These are phyloP conservation scores for Melinopterus prodromus DNA, from an alignment of 2,888 invertebrate species.

Conservation along the genomic window DNA sequence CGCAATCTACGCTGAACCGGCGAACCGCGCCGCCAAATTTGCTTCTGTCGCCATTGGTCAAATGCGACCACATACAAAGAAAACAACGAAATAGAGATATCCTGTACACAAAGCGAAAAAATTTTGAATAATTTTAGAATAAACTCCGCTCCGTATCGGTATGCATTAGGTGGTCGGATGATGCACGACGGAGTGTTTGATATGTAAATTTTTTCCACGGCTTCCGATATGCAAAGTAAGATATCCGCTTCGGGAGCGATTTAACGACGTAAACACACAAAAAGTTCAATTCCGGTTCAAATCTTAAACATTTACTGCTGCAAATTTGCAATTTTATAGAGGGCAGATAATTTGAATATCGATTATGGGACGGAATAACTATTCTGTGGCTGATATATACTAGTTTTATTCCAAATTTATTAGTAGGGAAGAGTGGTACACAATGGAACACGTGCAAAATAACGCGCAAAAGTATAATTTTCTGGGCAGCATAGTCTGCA, in stretches of 20 bases:
- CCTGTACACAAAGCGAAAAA: not conserved
- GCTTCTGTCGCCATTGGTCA: not conserved
- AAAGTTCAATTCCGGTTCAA: slow-evolving; percentile 4
- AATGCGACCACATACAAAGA: too few relatives aligned
- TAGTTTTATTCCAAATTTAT: too few relatives aligned
- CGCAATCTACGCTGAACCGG: not conserved
- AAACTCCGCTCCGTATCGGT: not conserved
- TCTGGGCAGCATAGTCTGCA: too few relatives aligned
- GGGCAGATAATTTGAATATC: not conserved
- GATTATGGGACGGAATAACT: not conserved
- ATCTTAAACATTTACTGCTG: slow-evolving; percentile 4
- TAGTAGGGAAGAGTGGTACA: too few relatives aligned
- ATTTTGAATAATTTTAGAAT: not conserved
- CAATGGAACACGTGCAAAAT: too few relatives aligned
- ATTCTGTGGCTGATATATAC: not conserved
- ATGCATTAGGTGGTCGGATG: not conserved
- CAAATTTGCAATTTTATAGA: not conserved
- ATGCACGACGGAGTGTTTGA: not conserved
- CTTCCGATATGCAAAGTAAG: not conserved
- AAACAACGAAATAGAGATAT: too few relatives aligned
- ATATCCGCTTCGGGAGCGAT: not conserved
- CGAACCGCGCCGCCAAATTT: not conserved
- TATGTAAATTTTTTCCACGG: not conserved
- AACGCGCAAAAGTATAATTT: too few relatives aligned
- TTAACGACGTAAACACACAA: slow-evolving; percentile 4